Evolutionary conservation across 1,140 invertebrate genomes (phyloP), one percentile per base, ranked within the genome.

Genomic region (Sarcophaga bullata): DNA sequence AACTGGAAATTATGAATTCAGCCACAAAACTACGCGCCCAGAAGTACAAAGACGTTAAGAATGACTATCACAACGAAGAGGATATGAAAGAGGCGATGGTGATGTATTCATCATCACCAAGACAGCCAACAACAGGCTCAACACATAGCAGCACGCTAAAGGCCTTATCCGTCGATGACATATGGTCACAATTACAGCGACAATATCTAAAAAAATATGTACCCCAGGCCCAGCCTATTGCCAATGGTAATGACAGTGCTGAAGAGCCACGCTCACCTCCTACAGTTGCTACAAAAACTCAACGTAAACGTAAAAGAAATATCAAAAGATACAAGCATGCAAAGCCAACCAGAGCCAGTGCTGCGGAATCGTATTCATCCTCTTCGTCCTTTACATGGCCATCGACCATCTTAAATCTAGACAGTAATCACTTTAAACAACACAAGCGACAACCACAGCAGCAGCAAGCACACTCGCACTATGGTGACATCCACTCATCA

Each of bases 121-220:
- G 19, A 19, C 8, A 10, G 13, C 58, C 58, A 19, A 68, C 58
- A 68, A 52, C 50, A 52, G 13, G 13, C 9, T 10, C 50, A 52
- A 52, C 50, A 50, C 10, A 48, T n/a, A 17, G 75, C 46, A n/a
- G 3, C 0, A 47, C 48, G 3, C 17, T 78, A 19, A 78, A 78
- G 8, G n/a, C 75, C n/a, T 78, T 78, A 78, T 50, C 48, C 8
- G 75, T 78, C 5, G 75, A 78, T 78, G 75, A 78, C 48, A 78
- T 78, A 78, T 78, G 75, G 75, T 78, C 75, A 4, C 75, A 78
- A 11, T 78, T 78, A 13, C 75, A 78, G 48, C 75, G 47, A 78
- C 48, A 50, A 50, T 78, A 78, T 78, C 75, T 78, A 19, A 78
- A 49, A 47, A 78, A 50, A 9, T 78, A 78, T 49, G 25, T 19